Evolutionary conservation across 2,113 vertebrate species (phyloP), one percentile per base, ranked within the genome.

Genomic region (Porphyrio hochstetteri): DNA sequence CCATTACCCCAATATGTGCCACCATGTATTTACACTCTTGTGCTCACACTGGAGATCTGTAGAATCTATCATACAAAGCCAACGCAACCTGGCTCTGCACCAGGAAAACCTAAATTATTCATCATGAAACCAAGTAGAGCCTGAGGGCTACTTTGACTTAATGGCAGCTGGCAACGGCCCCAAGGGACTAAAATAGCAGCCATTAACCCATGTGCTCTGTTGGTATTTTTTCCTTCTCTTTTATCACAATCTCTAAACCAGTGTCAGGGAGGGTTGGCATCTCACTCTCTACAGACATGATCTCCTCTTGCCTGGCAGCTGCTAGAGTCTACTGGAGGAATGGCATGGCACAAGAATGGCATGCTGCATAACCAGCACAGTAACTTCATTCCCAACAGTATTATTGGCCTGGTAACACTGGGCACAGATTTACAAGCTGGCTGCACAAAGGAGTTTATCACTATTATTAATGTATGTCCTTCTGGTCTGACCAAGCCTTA

Each of bases 41-140:
- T 79, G 65, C 40, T 88, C 38, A 48, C 61, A 65, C 69, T 72
- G 65, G 44, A 79, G 53, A 61, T 82, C 65, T 78, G 53, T 35
- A 53, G 83, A 84, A 68, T 82, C 69, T 82, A 21, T 82, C 86
- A 40, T 9, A 91, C 24, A 76, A 91, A 91, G 74, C 72, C 90
- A 76, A 25, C 29, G 55, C 60, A 84, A 57, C 40, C 77, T 96
- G 95, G 93, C 83, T 87, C 18, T 69, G 31, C 82, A 94, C 76
- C 90, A 92, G 59, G n/a, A 86, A 78, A 93, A 48, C 70, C 92
- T 96, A 93, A 95, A 95, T 88, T 96, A 94, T 94, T 92, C 72
- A 94, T 92, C 86, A 79, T 59, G 91, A 95, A 95, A 91, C 88
- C 96, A 96, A 96, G 72, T 76, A 93, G 50, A 93, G 83, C 88